Conservation (phyloP, 2,888 invertebrate genomes). For the Coleophora flavipennella region DNA sequence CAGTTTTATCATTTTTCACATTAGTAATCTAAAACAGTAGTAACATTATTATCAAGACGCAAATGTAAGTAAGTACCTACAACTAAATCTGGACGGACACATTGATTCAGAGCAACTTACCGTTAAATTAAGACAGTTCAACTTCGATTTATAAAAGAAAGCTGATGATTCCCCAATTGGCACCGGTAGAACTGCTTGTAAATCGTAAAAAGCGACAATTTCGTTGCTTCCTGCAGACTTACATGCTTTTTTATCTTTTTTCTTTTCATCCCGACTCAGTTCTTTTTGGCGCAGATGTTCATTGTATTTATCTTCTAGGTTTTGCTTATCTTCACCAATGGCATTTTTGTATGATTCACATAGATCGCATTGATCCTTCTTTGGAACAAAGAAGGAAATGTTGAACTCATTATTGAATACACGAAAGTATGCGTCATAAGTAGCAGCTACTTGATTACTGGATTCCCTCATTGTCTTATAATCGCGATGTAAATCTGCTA, state of each 20-base stretch:
- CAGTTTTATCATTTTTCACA: conserved; percentile 3
- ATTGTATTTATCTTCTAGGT: conserved; percentile 11
- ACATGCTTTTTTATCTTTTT: conserved; percentile 9
- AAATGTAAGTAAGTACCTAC: not conserved
- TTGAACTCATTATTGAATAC: conserved; percentile 17
- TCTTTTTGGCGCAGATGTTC: conserved; percentile 13
- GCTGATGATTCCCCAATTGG: conserved; percentile 11
- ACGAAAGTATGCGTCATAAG: not conserved
- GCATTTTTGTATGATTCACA: conserved; percentile 17
- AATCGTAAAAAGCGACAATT: conserved; percentile 15
- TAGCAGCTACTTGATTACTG: conserved; percentile 1
- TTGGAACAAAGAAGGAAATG: conserved; percentile 13
- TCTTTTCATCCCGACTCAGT: conserved; percentile 16
- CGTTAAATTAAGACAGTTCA: conserved; percentile 17
- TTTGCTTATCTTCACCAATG: conserved; percentile 14
- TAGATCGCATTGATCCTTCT: conserved; percentile 16
- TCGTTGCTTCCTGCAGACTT: conserved; percentile 5
- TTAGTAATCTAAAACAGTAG: not conserved
- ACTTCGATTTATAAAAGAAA: conserved; percentile 14
- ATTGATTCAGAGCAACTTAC: conserved; percentile 2
- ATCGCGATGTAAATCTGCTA: conserved; percentile 6
- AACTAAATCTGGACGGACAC: no score
- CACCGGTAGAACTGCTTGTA: conserved; percentile 15
- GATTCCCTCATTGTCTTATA: conserved; percentile 1
- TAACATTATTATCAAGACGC: not conserved